Base-by-base conservation (phyloP, 2,113 vertebrate species). In the Caracal caracal region DNA sequence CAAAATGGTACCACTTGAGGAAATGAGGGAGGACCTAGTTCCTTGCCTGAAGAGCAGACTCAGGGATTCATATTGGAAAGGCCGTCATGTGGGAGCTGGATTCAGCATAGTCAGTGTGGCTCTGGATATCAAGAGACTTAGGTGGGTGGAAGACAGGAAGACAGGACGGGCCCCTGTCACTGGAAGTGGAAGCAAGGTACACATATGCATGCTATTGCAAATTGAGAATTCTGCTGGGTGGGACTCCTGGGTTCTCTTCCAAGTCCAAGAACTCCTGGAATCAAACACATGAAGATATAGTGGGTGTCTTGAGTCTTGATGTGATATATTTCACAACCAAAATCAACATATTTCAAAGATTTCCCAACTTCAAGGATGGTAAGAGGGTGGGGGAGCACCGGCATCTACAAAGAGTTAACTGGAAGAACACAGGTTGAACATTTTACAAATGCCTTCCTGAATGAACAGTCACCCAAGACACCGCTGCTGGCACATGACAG, bases 301-400 rank as follows among this genome's bases (percentile, higher is more conserved):
- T 78, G 71, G 91, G 53, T 95, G 79, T 76, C 49, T 88, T 47
- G 51, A 76, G 33, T 83, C 78, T 96, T 61, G 66, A 95, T 51
- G 33, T 91, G 88, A 96, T 71, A 37, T 49, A 88, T 94, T 96
- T 97, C 76, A 83, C 88, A 97, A 93, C 78, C 43, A 82, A 91
- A 88, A 80, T 88, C 94, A 96, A 95, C 90, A 66, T 30, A 53
- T 66, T 86, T 83, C 47, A 78, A 92, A 86, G n/a, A 79, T 96
- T 93, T 84, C 79, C 59, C 86, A 78, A 96, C 66, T 47, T 59
- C 40, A 63, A 30, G 68, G 49, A 79, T 28, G 49, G 49, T 30
- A n/a, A 92, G 33, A 19, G 28, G 26, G 22, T 89, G 37, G n/a
- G 24, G 33, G 16, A 85, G 5, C 24, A 33, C 0, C 7, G 40